Base-by-base conservation (phyloP, 53 echinoderm and acorn worm species). In the Mesocentrotus franciscanus region DNA sequence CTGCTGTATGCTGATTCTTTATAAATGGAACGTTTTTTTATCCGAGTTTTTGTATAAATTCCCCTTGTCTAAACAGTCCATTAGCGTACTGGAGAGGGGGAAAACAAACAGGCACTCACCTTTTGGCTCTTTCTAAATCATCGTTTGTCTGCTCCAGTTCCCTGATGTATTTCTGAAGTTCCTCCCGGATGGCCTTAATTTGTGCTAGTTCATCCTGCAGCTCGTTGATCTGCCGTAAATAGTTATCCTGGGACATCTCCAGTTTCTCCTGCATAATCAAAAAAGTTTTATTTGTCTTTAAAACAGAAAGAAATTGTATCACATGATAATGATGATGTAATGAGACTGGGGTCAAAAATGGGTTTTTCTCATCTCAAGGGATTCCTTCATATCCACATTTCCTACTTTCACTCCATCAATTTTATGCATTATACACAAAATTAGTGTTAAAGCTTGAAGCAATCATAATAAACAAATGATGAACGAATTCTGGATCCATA, bases 61-160 rank as follows among this genome's bases (percentile, higher is more conserved):
- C 6, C 6, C 49, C 49, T 49, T 5, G 49, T 49, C 49, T 49
- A 7, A 49, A 49, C 49, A 49, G 49, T 4, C 49, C 49, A 49
- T 49, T 49, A 49, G 49, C 49, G 9, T 18, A 55, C 20, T 8
- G 26, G 26, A 27, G 18, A 26, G 58, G 27, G 87, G 56, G 58
- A 0, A 87, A 58, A 29, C 14, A 87, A 27, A 8, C 29, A 30
- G n/a, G 61, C 39, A 92, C 97, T 97, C 74, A 98, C 99, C 99
- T 98, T 92, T 98, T 97, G 32, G 99, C 96, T 97, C 99, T 96
- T 92, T 98, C 99, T 96, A 98, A 96, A 85, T 98, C 99, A 96
- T 98, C 99, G 92, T 98, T 98, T 62, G 96, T 96, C 92, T 98
- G 99, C 94, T 98, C 99, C 83, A 98, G 95, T 97, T 98, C 99